A percentile compares a stretch with the other conserved stretches of the same genome.
phyloP scores from a whole-genome alignment of 1,140 invertebrate genomes.

The Luehdorfia chinensis region DNA sequence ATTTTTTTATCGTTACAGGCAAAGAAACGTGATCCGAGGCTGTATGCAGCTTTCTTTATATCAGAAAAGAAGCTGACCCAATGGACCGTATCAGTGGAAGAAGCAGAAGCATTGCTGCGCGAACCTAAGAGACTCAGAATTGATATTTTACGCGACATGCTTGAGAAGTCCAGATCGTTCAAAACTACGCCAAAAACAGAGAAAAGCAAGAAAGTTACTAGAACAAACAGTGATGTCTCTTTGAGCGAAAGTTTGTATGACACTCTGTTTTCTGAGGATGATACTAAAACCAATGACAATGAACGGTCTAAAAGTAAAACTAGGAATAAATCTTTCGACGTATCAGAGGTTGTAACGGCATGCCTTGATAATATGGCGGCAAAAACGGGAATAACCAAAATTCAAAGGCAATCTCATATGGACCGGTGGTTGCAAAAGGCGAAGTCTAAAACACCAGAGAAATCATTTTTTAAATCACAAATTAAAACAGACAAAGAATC shows the following conservation, averaged over 20 bases:
- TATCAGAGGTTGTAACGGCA: conserved; percentile 65
- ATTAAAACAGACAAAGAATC: conserved; percentile 24
- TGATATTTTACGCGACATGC: conserved; percentile 62
- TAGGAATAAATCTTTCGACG: conserved; percentile 59
- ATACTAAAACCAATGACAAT: conserved; percentile 50
- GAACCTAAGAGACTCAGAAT: conserved; percentile 67
- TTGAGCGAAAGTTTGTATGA: conserved; percentile 72
- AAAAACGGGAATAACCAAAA: conserved; percentile 65
- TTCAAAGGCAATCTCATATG: conserved; percentile 73
- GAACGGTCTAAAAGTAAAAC: conserved; percentile 45
- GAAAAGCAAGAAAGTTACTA: conserved; percentile 53
- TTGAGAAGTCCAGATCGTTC: conserved; percentile 33
- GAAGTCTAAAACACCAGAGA: conserved; percentile 69
- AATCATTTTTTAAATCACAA: conserved; percentile 43
- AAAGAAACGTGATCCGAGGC: conserved; percentile 75
- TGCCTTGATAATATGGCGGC: conserved; percentile 71
- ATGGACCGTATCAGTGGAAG: conserved; percentile 81
- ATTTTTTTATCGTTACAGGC: conserved; percentile 54
- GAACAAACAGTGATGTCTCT: conserved; percentile 60
- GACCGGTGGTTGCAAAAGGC: conserved; percentile 73
- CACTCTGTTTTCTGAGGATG: conserved; percentile 68
- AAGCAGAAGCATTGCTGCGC: conserved; percentile 72
- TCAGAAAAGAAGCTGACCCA: conserved; percentile 68
- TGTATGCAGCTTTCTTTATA: conserved; percentile 71
- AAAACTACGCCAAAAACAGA: conserved; percentile 43